These are phyloP conservation scores for Pseudomyrmex gracilis DNA, from an alignment of 1,140 invertebrate genomes.

Conservation along the genomic window DNA sequence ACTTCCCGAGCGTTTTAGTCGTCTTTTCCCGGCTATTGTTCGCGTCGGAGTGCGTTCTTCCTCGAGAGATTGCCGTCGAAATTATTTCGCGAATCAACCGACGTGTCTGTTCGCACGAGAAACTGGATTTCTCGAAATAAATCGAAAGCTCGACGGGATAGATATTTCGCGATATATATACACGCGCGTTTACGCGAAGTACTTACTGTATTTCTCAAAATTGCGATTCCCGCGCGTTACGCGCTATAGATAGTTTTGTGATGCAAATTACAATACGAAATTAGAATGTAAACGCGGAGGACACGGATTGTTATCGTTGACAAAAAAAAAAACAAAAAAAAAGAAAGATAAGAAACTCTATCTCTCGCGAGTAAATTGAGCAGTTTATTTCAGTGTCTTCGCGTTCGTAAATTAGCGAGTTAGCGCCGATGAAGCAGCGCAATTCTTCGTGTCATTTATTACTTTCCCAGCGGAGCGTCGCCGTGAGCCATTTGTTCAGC, in stretches of 20 bases:
- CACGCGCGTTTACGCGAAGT: background rate
- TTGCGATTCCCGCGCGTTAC: too few species aligned
- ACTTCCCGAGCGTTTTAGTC: background rate
- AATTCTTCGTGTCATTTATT: slow-evolving; percentile 51
- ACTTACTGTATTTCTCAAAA: background rate
- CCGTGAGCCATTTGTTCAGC: slow-evolving; percentile 42
- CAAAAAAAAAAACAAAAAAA: background rate
- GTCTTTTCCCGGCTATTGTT: slow-evolving; percentile 5
- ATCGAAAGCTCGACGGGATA: background rate
- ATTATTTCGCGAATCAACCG: slow-evolving; percentile 6
- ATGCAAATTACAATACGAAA: background rate
- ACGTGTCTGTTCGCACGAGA: background rate
- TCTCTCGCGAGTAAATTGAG: too few species aligned
- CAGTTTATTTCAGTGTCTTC: background rate
- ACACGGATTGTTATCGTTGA: too few species aligned
- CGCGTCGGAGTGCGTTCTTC: slow-evolving; percentile 21
- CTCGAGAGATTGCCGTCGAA: background rate
- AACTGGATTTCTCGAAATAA: background rate
- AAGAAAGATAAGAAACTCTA: background rate
- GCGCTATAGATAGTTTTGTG: too few species aligned
- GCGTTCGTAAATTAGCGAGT: slow-evolving; percentile 22
- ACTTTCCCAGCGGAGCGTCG: background rate
- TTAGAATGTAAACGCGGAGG: background rate
- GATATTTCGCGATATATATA: background rate
- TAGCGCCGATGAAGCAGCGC: slow-evolving; percentile 7